Evolutionary conservation across 2,888 invertebrate genomes (phyloP).

Genomic region (Lapara coniferarum): DNA sequence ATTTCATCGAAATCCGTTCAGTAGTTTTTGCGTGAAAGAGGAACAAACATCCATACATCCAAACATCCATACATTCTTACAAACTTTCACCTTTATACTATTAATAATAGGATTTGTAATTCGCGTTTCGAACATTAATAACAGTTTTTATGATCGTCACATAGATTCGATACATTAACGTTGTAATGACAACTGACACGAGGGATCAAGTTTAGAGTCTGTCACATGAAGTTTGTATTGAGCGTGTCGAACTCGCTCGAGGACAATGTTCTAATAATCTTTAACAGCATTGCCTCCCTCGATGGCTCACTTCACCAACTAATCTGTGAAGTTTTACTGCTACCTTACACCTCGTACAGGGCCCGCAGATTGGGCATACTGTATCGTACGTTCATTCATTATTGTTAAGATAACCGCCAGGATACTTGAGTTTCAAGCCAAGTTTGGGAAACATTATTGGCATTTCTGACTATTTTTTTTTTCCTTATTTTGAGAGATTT

Average conservation of each 20-base stretch:
- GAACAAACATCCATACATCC: too few relatives aligned
- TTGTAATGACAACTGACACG: conserved; percentile 46
- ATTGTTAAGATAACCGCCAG: not conserved
- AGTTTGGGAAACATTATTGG: not conserved
- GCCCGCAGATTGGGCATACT: conserved; percentile 47
- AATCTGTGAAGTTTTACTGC: conserved; percentile 53
- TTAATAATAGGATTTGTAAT: not conserved
- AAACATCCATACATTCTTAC: too few relatives aligned
- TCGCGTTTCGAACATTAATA: not conserved
- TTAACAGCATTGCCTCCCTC: conserved; percentile 42
- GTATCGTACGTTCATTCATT: conserved; percentile 57
- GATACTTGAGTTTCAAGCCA: conserved; percentile 1
- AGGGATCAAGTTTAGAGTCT: conserved; percentile 50
- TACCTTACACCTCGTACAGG: conserved; percentile 54
- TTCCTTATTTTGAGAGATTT: not conserved
- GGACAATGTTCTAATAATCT: conserved; percentile 51
- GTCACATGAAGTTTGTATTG: conserved; percentile 56
- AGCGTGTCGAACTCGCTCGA: conserved; percentile 44
- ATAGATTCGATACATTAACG: conserved; percentile 20
- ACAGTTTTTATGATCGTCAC: not conserved
- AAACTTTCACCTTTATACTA: too few relatives aligned
- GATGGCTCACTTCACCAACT: conserved; percentile 41
- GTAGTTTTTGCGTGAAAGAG: too few relatives aligned
- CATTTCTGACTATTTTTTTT: not conserved
- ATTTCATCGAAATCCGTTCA: too few relatives aligned